phyloP scores from a whole-genome alignment of 2,113 vertebrate species.

The Atrichornis clamosus region DNA sequence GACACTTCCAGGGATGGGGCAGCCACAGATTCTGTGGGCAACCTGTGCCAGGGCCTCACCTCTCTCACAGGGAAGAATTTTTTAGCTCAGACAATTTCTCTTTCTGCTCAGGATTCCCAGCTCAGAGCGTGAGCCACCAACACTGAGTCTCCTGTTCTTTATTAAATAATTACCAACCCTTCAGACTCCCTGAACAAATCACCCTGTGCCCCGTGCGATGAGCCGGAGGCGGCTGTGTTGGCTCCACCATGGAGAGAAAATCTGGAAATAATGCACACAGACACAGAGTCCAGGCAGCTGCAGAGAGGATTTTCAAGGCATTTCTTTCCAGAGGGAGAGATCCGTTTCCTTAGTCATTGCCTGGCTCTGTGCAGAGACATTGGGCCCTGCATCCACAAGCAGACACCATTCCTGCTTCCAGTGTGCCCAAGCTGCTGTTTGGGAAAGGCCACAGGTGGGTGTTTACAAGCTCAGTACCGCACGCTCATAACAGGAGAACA shows the following conservation, averaged over 20 bases:
- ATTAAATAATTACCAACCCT: not conserved
- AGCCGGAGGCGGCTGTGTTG: not conserved
- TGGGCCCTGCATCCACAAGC: not conserved
- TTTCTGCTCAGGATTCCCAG: not conserved
- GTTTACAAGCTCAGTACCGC: not conserved
- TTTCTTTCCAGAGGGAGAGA: not conserved
- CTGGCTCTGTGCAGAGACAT: not conserved
- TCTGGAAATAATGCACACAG: not conserved
- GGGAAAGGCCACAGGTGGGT: not conserved
- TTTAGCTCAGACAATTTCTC: not conserved
- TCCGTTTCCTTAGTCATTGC: not conserved
- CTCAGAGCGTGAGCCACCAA: not conserved
- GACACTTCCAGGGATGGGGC: not conserved
- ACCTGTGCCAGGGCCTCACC: not conserved
- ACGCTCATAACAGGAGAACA: not conserved
- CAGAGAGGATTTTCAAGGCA: not conserved
- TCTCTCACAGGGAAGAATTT: not conserved
- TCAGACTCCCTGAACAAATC: not conserved
- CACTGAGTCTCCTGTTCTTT: not conserved
- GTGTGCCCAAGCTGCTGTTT: rapidly evolving
- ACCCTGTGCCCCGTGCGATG: not conserved
- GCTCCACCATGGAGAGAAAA: not conserved
- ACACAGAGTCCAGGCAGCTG: not conserved
- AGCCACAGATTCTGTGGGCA: not conserved
- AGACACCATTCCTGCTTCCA: not conserved